Evolutionary conservation across 1,140 invertebrate species (phyloP), one percentile per base, ranked within the genome.

Genomic region (Maniola jurtina): DNA sequence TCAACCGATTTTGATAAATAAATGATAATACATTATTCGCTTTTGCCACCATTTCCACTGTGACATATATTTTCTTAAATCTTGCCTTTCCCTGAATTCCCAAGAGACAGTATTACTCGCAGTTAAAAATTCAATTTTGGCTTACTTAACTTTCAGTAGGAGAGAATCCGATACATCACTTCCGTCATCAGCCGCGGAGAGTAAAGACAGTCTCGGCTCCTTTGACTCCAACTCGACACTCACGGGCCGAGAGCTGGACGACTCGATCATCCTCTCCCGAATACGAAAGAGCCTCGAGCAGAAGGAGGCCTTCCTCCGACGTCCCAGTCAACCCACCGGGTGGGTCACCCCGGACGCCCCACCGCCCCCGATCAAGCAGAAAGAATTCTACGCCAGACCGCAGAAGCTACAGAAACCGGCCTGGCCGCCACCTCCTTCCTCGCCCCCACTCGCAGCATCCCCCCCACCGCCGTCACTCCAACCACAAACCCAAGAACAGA

Each of bases 301-400:
- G 76, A 97, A 97, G 79, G 96, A 97, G 84, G 96, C 97, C 72
- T 97, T 97, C 81, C 89, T 97, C 36, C 93, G 94, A 72, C 92
- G 95, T 61, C 95, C 95, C 2, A 94, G 93, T 73, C 92, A 94
- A 72, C 93, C 93, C 54, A 93, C 94, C 47, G 92, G 93, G 15
- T 93, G 91, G 92, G 89, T 92, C 57, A 88, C 88, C 8, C 89
- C 90, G 34, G 80, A 88, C 67, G 82, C 79, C 60, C 76, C 83
- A 64, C 86, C 88, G 61, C 86, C 88, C 61, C 79, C 88, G 25
- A 92, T 92, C 33, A 93, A 94, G 62, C 93, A 93, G 64, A 93
- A 93, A 56, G 95, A 96, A 77, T 96, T 96, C 76, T 96, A 96
- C 75, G 93, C 94, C 6, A 91, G 95, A 72, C 95, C 95, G 1